phyloP scores from a whole-genome alignment of 2,888 invertebrate genomes.

The Rhyacophila evoluta region DNA sequence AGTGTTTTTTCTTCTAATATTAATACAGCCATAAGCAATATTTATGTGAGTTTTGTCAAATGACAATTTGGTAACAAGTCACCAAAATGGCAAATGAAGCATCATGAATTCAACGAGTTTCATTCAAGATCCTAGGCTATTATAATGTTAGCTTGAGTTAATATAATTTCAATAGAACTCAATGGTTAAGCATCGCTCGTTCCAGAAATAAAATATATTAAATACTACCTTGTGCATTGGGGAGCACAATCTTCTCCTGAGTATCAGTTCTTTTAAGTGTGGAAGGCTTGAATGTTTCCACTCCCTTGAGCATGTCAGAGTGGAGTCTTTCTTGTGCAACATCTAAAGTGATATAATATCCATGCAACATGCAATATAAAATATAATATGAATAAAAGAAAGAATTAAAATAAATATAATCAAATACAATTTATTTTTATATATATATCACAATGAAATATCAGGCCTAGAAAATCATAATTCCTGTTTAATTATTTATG shows the following conservation, averaged over 20 bases:
- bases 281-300: slow-evolving; percentile 82
- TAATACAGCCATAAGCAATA: no score
- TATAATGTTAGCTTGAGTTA: no score
- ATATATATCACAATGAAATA: no score
- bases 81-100: no score
- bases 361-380: slow-evolving; percentile 41
- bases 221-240: slow-evolving; percentile 83
- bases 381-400: not conserved
- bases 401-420: not conserved
- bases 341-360: slow-evolving; percentile 65
- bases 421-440: no score
- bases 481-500: no score
- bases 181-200: not conserved
- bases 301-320: slow-evolving; percentile 80
- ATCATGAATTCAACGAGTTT: no score
- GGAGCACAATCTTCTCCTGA: slow-evolving; percentile 85
- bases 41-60: no score
- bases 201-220: slow-evolving; percentile 30
- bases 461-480: no score
- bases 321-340: slow-evolving; percentile 81
- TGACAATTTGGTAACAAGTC: no score
- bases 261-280: slow-evolving; percentile 83
- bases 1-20: no score
- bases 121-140: no score
- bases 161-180: not conserved